Evolutionary conservation across 2,888 invertebrate species (phyloP), one percentile per base, ranked within the genome.

Genomic region (Drosophila melanosoma): DNA sequence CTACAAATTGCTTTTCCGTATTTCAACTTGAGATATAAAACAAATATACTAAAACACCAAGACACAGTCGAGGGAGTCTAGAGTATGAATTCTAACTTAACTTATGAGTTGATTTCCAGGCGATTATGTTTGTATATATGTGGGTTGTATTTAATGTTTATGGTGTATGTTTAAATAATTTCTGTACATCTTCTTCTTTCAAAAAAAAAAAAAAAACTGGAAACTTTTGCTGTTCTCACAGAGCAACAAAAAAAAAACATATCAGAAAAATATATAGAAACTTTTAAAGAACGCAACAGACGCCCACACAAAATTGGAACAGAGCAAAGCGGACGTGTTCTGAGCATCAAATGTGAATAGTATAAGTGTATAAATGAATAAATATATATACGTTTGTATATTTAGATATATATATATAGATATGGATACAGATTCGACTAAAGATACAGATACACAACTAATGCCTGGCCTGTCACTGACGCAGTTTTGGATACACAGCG

Each of bases 1-100:
- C 82, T 88, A 79, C 79, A 79, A 87, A 85, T 83, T 79, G 77
- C 60, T 89, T 86, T 86, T 88, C 89, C 86, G 89, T 86, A 88
- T 86, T 79, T 79, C 64, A 81, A 81, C 64, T 83, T 83, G 76
- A 76, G 76, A 81, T 68, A 66, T 63, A 70, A 76, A 59, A 59
- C 66, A 33, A 42, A 40, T 35, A 45, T 38, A 56, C 38, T 29
- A 35, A 60, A 10, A 15, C 12, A 23, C 26, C 53, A 60, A 62
- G 49, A 45, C 54, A 40, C 45, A 52, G 40, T 20, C 32, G 15
- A 54, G 33, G 45, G 15, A 63, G 48, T 26, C 38, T 40, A 29
- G 54, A 58, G 62, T 68, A 69, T 80, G 69, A 82, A 69, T 81
- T 71, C 69, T 71, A 81, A 79, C 71, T 82, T 81, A 84, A 84